Evolutionary conservation across 2,113 vertebrate genomes (phyloP).

Genomic region (Collichthys lucidus): DNA sequence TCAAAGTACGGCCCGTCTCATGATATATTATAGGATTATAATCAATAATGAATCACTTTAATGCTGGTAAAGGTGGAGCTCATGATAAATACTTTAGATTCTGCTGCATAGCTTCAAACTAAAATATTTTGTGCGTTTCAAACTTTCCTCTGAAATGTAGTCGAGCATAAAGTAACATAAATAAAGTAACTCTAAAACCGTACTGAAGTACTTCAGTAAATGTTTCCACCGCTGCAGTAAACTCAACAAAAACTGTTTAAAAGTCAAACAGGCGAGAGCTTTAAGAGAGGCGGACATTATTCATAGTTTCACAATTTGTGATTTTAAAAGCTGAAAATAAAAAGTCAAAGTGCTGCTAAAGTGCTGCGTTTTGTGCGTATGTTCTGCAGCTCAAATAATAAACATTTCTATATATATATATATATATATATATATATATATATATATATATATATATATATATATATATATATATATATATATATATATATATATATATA

Average conservation of each 20-base stretch:
- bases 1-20: too few relatives aligned
- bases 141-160: neutral
- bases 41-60: too few relatives aligned
- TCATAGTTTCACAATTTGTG: too few relatives aligned
- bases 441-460: too few relatives aligned
- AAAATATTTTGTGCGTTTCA: neutral
- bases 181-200: neutral
- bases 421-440: too few relatives aligned
- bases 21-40: too few relatives aligned
- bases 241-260: too few relatives aligned
- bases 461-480: too few relatives aligned
- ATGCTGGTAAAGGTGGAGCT: neutral
- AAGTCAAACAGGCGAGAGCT: too few relatives aligned
- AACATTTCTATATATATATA: slow-evolving; percentile 32
- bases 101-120: neutral
- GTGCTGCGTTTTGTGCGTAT: slow-evolving; percentile 25
- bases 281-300: too few relatives aligned
- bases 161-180: neutral
- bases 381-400: neutral
- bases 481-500: too few relatives aligned
- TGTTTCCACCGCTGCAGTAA: neutral
- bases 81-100: neutral
- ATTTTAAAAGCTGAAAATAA: neutral
- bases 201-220: neutral
- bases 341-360: neutral